phyloP scores from a whole-genome alignment of 2,797 vertebrate species.

The Darevskia nairensis region DNA sequence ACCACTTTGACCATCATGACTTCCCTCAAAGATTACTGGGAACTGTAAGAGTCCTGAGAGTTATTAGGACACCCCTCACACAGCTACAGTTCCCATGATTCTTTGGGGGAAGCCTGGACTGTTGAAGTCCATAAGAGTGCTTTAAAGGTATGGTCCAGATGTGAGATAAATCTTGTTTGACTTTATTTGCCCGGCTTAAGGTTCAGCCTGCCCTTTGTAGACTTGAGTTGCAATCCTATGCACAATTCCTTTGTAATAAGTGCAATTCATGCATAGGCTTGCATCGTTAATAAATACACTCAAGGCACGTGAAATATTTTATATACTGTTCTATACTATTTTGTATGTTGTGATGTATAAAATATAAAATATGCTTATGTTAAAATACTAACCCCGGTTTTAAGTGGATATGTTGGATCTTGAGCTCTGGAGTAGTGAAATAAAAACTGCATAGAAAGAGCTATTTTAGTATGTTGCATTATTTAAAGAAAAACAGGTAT shows the following conservation, averaged over 20 bases:
- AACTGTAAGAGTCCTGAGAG: too few relatives aligned
- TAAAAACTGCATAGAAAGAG: slow-evolving; percentile 67
- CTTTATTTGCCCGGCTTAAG: background rate
- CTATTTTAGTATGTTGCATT: slow-evolving; percentile 29
- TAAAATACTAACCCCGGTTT: slow-evolving; percentile 62
- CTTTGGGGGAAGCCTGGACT: background rate
- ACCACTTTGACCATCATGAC: too few relatives aligned
- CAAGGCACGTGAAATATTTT: background rate
- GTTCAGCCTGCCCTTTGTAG: background rate
- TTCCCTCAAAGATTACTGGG: too few relatives aligned
- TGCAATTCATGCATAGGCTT: background rate
- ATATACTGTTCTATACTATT: background rate
- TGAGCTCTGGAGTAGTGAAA: slow-evolving; percentile 70
- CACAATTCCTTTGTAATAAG: background rate
- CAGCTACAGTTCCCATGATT: background rate
- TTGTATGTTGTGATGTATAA: slow-evolving; percentile 12
- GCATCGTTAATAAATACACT: background rate
- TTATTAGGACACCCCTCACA: too few relatives aligned
- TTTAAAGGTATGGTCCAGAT: background rate
- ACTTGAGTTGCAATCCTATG: background rate
- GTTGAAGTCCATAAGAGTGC: background rate
- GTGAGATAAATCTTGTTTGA: background rate
- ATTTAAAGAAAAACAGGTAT: background rate
- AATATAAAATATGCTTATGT: slow-evolving; percentile 9
- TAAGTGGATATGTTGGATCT: slow-evolving; percentile 45